Conservation (phyloP, 2,797 vertebrate genomes). For the Sebastes aleutianus region DNA sequence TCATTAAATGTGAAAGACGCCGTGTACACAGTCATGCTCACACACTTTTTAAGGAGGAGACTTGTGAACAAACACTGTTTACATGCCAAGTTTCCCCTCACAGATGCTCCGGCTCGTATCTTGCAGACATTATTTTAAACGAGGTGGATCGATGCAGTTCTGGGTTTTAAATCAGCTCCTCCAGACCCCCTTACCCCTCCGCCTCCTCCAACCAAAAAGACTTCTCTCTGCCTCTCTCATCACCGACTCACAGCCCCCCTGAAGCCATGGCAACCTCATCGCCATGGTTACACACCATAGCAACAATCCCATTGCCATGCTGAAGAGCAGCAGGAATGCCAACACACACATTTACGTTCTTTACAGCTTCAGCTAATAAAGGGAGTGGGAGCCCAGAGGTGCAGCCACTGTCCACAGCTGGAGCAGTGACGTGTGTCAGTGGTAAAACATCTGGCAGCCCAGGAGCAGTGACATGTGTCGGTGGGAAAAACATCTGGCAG, state of each 20-base stretch:
- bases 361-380: not conserved
- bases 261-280: conserved; percentile 59
- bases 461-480: not conserved
- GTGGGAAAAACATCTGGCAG: not conserved
- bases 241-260: conserved; percentile 16
- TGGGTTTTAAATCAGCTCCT: not conserved
- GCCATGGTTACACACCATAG: conserved; percentile 64
- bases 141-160: not conserved
- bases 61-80: conserved; percentile 51
- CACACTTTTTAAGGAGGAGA: conserved; percentile 21
- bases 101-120: not conserved
- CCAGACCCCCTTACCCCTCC: too few species aligned
- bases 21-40: not conserved
- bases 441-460: not conserved
- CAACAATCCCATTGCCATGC: conserved; percentile 40
- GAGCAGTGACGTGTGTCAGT: not conserved
- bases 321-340: conserved; percentile 38
- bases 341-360: conserved; percentile 6
- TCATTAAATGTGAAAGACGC: conserved; percentile 56
- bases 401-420: not conserved
- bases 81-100: conserved; percentile 11
- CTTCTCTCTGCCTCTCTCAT: not conserved
- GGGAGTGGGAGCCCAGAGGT: not conserved
- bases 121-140: not conserved
- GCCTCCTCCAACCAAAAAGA: not conserved